Base-by-base conservation (phyloP, 2,797 vertebrate species). In the Eleutherodactylus coqui region DNA sequence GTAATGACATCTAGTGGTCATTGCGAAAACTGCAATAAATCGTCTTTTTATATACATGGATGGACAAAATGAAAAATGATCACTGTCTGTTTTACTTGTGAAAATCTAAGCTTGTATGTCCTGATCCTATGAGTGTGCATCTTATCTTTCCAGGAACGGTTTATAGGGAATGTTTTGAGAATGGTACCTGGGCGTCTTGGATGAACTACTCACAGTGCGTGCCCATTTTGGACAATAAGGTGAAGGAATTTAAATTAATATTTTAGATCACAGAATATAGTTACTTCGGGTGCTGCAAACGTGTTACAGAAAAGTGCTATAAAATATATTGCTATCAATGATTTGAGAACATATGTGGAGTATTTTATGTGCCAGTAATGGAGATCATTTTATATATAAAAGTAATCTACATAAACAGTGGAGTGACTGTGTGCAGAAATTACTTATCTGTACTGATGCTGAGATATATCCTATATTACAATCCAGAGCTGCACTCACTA, bases 131-230 rank as follows among this genome's bases (percentile, higher is more conserved):
- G 29, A 34, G 1, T n/a, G 36, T 27, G 67, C 89, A 32, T 90
- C 86, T 90, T 91, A 17, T 92, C 90, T 91, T 92, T 92, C 34
- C 89, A 99, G 98, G 97, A 91, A 98, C 94, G 47, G 97, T 96
- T 67, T 97, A 97, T 92, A 95, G 98, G 88, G 97, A 97, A 90
- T 99, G 98, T 90, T 93, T 97, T 92, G 97, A 96, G 87, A 99
- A 99, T 38, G 97, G 98, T n/a, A 99, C 96, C 0, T 99, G 98
- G 98, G 97, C 98, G 51, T 90, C 95, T 73, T 96, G 94, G 93
- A 97, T 96, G 92, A 98, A 99, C 94, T 99, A 99, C 92, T 98
- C 97, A 27, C 96, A 96, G 88, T 99, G 98, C 0, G 96, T 98
- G 82, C 97, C 98, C 78, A 99, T 99, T 93, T 90, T 99, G 90